phyloP scores from a whole-genome alignment of 2,113 vertebrate genomes.

The Agelaius tricolor region DNA sequence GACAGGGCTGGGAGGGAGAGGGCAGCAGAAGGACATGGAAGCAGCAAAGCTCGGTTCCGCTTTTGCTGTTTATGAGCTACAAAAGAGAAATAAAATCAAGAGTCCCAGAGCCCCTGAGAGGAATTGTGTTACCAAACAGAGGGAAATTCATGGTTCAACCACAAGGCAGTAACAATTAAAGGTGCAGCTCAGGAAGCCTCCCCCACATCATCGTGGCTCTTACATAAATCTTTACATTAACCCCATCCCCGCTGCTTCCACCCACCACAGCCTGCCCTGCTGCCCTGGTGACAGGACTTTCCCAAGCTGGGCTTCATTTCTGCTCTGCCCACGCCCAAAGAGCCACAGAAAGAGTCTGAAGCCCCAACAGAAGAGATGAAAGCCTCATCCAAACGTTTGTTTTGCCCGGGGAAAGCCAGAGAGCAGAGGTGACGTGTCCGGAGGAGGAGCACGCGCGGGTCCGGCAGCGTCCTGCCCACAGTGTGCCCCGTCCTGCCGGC shows the following conservation, averaged over 20 bases:
- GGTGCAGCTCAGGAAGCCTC: slow-evolving; percentile 12
- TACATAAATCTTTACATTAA: neutral
- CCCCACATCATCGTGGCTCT: neutral
- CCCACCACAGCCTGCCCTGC: neutral
- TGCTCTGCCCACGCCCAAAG: neutral
- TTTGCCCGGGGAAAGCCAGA: neutral
- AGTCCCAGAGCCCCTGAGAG: neutral
- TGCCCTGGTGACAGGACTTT: neutral
- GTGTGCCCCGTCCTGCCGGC: neutral
- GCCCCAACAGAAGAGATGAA: neutral
- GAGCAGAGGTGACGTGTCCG: neutral
- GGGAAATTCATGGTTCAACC: neutral
- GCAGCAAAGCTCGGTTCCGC: neutral
- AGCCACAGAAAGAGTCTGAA: neutral
- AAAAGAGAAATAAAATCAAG: neutral
- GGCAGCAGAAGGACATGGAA: neutral
- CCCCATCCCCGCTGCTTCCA: neutral
- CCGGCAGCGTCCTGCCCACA: accelerated
- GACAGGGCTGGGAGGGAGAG: neutral
- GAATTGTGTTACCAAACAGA: neutral
- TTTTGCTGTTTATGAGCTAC: neutral
- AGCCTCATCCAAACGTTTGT: neutral
- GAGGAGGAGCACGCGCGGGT: accelerated
- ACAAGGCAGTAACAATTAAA: neutral
- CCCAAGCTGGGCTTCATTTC: neutral